phyloP scores from a whole-genome alignment of 2,797 vertebrate genomes.

The Chelonia mydas region DNA sequence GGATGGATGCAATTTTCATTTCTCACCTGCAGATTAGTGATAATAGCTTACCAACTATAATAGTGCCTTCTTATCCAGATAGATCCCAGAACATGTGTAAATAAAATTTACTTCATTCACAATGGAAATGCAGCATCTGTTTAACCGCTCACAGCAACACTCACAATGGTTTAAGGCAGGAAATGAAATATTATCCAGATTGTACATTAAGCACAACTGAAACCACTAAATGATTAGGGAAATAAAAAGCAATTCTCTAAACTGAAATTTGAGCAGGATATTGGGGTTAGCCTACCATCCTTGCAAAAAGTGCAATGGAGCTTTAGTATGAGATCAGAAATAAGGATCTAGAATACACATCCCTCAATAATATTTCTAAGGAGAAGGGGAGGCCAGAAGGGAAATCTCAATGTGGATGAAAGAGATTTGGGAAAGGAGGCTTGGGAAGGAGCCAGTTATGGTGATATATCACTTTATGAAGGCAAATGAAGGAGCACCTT shows the following conservation, averaged over 20 bases:
- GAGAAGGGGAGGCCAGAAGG: conserved; percentile 23
- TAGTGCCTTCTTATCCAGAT: not conserved
- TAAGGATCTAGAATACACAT: conserved; percentile 49
- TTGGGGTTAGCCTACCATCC: conserved; percentile 33
- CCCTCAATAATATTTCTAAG: conserved; percentile 19
- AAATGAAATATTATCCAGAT: not conserved
- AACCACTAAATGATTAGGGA: conserved; percentile 35
- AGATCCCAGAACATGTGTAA: conserved; percentile 12
- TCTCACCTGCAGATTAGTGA: not conserved
- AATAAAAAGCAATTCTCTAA: conserved; percentile 58
- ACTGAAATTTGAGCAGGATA: conserved; percentile 40
- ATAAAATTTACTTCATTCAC: conserved; percentile 17
- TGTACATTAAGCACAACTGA: conserved; percentile 55
- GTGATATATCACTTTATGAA: not conserved
- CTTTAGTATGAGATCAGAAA: conserved; percentile 25
- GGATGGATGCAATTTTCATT: not conserved
- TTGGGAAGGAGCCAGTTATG: not conserved
- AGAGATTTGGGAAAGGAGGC: not conserved
- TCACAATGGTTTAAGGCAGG: conserved; percentile 5
- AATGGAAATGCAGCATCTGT: conserved; percentile 6
- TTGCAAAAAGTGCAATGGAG: conserved; percentile 10
- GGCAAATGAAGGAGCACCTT: not conserved
- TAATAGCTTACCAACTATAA: not conserved
- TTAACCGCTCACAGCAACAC: not conserved
- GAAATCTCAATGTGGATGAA: not conserved